A percentile compares a stretch with the other conserved stretches of the same genome.
Conservation (phyloP, 2,113 vertebrate species). For the Formicarius rufipectus region DNA sequence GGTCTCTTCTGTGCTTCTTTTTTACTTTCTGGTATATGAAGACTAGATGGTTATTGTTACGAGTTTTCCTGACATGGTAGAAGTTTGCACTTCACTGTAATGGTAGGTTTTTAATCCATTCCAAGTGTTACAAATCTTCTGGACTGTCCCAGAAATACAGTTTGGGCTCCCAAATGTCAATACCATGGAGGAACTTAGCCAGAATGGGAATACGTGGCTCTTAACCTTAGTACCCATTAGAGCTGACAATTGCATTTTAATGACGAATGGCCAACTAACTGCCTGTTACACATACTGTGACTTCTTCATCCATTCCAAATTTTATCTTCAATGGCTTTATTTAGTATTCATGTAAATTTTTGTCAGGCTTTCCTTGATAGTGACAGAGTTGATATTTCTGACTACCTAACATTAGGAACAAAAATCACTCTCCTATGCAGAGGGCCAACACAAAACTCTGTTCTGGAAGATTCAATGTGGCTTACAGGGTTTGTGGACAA, state of each 20-base stretch:
- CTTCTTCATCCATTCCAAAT: neutral
- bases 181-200: neutral
- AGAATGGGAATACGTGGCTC: neutral
- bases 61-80: neutral
- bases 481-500: neutral
- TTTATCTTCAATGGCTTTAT: neutral
- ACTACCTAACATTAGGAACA: neutral
- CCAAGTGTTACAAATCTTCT: neutral
- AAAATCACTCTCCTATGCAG: neutral
- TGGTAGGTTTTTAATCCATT: neutral
- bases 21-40: neutral
- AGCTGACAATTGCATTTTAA: neutral
- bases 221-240: neutral
- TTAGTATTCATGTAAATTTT: neutral
- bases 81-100: neutral
- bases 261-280: neutral
- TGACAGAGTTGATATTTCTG: neutral
- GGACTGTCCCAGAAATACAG: neutral
- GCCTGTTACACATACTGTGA: neutral
- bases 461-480: neutral
- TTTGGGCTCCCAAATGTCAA: neutral
- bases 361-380: neutral
- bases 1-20: neutral
- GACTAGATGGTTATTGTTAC: neutral
- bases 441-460: neutral